phyloP scores from a whole-genome alignment of 1,140 invertebrate genomes.

The Hycleus cichorii region DNA sequence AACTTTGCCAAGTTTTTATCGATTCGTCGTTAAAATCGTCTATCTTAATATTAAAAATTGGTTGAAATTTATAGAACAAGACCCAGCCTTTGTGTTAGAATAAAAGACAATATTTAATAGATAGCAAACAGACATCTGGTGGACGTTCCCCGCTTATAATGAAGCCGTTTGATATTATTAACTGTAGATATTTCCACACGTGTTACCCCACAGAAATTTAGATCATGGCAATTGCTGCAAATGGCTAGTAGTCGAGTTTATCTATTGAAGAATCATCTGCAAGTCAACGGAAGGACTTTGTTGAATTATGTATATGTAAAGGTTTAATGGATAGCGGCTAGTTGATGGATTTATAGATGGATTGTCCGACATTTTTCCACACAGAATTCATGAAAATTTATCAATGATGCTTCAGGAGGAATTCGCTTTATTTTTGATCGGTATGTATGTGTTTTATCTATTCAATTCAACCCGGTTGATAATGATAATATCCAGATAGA shows the following conservation, averaged over 20 bases:
- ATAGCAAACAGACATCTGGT: not conserved
- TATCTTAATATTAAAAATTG: too few species aligned
- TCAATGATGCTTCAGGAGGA: not conserved
- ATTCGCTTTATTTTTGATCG: not conserved
- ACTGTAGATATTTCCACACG: too few species aligned
- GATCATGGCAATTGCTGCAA: conserved; percentile 8
- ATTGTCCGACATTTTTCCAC: conserved; percentile 4
- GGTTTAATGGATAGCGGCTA: conserved; percentile 15
- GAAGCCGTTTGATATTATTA: too few species aligned
- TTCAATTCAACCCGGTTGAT: too few species aligned
- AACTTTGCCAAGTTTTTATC: too few species aligned
- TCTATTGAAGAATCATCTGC: conserved; percentile 7
- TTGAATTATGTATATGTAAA: conserved; percentile 24
- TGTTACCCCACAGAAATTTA: not conserved
- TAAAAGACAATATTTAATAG: too few species aligned
- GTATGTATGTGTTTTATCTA: not conserved
- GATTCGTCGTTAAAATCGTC: too few species aligned
- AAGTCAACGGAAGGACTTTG: conserved; percentile 11
- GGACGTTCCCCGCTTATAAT: too few species aligned
- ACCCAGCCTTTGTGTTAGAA: too few species aligned
- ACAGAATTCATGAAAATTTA: conserved; percentile 7
- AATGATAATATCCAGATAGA: too few species aligned
- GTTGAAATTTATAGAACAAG: too few species aligned
- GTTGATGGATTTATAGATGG: conserved; percentile 17
- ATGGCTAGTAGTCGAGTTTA: not conserved